A percentile compares a stretch with the other conserved stretches of the same genome.
Conservation (phyloP, 2,888 invertebrate genomes). For the Nephrotoma guestfalica region DNA sequence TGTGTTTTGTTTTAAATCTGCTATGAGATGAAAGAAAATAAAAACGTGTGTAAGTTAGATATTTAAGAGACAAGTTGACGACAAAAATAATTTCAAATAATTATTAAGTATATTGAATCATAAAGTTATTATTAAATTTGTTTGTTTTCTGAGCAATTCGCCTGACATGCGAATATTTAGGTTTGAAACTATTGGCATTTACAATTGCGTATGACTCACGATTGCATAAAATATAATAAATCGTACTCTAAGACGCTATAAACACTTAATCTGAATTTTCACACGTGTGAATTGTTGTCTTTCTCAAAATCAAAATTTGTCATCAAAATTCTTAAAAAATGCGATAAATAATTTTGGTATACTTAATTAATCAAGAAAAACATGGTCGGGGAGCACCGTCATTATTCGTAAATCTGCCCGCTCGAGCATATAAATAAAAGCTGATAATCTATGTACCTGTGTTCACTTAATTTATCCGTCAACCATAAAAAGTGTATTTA, state of each 20-base stretch:
- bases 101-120: neutral
- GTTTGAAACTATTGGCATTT: neutral
- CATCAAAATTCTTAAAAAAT: neutral
- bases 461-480: too few relatives aligned
- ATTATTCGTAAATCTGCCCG: too few relatives aligned
- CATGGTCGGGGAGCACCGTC: too few relatives aligned
- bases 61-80: neutral
- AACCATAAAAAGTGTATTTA: too few relatives aligned
- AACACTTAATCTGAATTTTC: neutral
- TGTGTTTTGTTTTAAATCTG: neutral
- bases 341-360: too few relatives aligned
- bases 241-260: neutral
- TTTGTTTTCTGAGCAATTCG: neutral
- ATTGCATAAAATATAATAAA: neutral
- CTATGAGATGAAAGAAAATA: neutral
- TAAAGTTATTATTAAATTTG: neutral
- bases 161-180: neutral
- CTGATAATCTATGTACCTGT: too few relatives aligned
- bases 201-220: neutral
- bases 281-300: neutral
- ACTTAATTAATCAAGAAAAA: too few relatives aligned
- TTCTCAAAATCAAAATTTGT: neutral
- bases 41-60: neutral
- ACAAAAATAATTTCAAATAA: neutral
- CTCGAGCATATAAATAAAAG: too few relatives aligned